Conservation (phyloP, 2,113 vertebrate genomes). For the Pseudorhombus dupliciocellatus region DNA sequence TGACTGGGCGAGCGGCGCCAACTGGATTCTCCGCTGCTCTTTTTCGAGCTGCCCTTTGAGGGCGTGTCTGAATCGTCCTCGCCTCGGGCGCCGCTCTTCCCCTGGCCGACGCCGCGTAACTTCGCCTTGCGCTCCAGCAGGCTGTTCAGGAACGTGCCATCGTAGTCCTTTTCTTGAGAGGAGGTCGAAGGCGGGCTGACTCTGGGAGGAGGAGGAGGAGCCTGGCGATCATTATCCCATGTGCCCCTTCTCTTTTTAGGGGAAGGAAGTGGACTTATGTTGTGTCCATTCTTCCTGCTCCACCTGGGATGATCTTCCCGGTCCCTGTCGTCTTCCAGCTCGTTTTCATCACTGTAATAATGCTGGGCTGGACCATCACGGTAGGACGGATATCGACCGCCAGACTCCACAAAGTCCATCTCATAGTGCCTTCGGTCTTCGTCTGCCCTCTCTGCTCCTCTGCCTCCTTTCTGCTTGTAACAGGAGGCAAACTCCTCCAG, state of each 20-base stretch:
- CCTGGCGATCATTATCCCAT: conserved; percentile 76
- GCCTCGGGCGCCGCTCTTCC: conserved; percentile 43
- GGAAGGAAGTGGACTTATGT: conserved; percentile 82
- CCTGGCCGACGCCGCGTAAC: conserved; percentile 56
- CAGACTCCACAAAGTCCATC: conserved; percentile 64
- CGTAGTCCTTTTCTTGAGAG: conserved; percentile 83
- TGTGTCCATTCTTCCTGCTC: conserved; percentile 78
- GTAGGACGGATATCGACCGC: conserved; percentile 75
- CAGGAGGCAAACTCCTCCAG: conserved; percentile 90
- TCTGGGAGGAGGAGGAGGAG: conserved; percentile 42
- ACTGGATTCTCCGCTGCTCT: conserved; percentile 70
- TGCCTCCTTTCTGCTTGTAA: conserved; percentile 80
- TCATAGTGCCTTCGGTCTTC: conserved; percentile 62
- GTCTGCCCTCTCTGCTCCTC: conserved; percentile 71
- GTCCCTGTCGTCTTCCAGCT: conserved; percentile 76
- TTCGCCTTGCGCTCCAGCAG: conserved; percentile 88
- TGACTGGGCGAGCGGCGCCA: conserved; percentile 65
- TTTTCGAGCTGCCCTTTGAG: conserved; percentile 85
- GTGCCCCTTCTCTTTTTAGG: conserved; percentile 83
- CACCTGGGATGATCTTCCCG: conserved; percentile 73
- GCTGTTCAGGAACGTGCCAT: conserved; percentile 85
- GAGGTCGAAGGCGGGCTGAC: conserved; percentile 76
- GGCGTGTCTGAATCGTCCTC: conserved; percentile 85
- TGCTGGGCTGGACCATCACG: conserved; percentile 61
- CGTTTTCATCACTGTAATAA: conserved; percentile 71